Base-by-base conservation (phyloP, 1,140 invertebrate genomes). In the Delia radicum region DNA sequence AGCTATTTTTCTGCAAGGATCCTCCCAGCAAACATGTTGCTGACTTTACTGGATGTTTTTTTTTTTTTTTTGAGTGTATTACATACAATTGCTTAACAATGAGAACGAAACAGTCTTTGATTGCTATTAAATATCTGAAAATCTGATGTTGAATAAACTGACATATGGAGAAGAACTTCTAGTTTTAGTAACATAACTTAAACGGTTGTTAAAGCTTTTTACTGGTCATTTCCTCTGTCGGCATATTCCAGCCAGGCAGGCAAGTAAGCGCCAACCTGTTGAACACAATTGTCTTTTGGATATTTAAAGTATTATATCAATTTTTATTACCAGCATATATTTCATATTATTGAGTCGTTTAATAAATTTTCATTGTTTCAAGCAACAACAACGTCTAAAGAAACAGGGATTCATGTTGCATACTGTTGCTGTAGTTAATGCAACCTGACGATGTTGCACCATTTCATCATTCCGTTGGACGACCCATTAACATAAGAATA, bases 301-400 rank as follows among this genome's bases (percentile, higher is more conserved):
- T 80, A 81, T 84, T 84, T 79, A 81, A 80, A 77, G 82, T 78
- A 81, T 84, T 84, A 82, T 82, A 83, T 79, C 83, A 78, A 84
- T 85, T 84, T 84, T 85, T 85, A 85, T 85, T 78, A 79, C 82
- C 75, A 65, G 78, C 81, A 85, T 85, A 83, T 85, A 85, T 84
- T 85, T 84, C 83, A 83, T 84, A 81, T 85, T 83, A 85, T 85
- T 84, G 83, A 85, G 83, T 83, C 82, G 82, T 84, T 82, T 74
- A 75, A 77, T 77, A 77, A 77, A 77, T 77, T 74, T 31, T 42
- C 46, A 61, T 61, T 48, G 63, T 33, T 67, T 4, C 5, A 62
- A 5, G 5, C 5, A 62, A 33, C 12, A 33, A 12, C 31, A 33
- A n/a, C n/a, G n/a, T n/a, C n/a, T n/a, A 33, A 55, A 1, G n/a